These are phyloP conservation scores for Amphiprion ocellaris DNA, from an alignment of 2,113 vertebrate species.

Conservation along the genomic window DNA sequence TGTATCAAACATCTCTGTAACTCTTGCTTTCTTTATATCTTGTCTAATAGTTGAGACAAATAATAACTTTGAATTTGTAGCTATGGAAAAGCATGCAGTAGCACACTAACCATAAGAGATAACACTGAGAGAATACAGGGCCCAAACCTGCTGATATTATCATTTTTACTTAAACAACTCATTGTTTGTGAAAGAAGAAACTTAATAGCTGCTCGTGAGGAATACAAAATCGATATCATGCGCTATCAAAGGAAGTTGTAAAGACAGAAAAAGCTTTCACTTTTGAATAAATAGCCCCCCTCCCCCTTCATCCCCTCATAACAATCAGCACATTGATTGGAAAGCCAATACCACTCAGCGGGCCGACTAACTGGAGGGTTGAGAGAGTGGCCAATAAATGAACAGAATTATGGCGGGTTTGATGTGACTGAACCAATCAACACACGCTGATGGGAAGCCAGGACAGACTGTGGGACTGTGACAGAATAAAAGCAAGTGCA, in stretches of 20 bases:
- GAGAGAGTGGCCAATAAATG: constrained; percentile 67
- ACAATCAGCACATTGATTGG: constrained; percentile 82
- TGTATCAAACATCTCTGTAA: not conserved
- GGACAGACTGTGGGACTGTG: constrained; percentile 51
- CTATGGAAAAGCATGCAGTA: not conserved
- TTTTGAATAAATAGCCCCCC: constrained; percentile 73
- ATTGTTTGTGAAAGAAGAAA: constrained; percentile 69
- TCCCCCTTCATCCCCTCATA: constrained; percentile 31
- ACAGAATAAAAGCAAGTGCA: constrained; percentile 71
- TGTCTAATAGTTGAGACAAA: not conserved
- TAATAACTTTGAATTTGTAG: not conserved
- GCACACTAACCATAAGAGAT: not conserved
- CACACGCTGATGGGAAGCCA: constrained; percentile 42
- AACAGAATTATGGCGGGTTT: constrained; percentile 77
- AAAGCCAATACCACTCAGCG: constrained; percentile 77
- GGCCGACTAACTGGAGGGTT: constrained; percentile 36
- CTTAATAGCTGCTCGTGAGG: constrained; percentile 69
- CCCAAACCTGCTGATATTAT: constrained; percentile 35
- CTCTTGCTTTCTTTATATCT: not conserved
- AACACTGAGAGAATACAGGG: not conserved
- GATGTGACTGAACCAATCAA: constrained; percentile 77
- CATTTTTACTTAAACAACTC: constrained; percentile 60
- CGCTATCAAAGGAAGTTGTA: constrained; percentile 59
- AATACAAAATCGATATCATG: constrained; percentile 79
- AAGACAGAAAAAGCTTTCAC: constrained; percentile 54